Conservation (phyloP, 2,888 invertebrate species). For the Byasa hedistus region DNA sequence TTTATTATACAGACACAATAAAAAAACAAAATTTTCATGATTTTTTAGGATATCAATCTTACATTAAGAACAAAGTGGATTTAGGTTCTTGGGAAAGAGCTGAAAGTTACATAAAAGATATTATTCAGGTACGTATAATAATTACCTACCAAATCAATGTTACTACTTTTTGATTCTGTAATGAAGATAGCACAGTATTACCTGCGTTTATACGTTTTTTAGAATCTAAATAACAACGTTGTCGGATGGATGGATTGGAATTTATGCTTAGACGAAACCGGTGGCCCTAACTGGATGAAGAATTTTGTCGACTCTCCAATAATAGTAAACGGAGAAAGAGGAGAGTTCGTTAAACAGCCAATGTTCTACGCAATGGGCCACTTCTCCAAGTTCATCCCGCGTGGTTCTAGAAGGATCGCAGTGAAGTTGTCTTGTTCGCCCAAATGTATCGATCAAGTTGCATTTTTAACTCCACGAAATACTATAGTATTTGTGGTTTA, state of each 20-base stretch:
- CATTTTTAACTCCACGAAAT: slow-evolving; percentile 23
- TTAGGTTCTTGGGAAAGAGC: slow-evolving; percentile 89
- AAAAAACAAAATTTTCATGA: background rate
- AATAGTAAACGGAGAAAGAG: slow-evolving; percentile 72
- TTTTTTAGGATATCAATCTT: slow-evolving; percentile 16
- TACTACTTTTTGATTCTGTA: background rate
- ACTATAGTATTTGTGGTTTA: slow-evolving; percentile 24
- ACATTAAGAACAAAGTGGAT: slow-evolving; percentile 66
- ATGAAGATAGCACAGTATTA: background rate
- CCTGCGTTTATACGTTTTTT: background rate
- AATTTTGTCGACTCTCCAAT: slow-evolving; percentile 89
- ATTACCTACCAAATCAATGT: background rate
- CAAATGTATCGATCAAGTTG: slow-evolving; percentile 16
- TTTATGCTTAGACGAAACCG: slow-evolving; percentile 84
- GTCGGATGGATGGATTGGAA: slow-evolving; percentile 97
- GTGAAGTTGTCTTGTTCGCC: slow-evolving; percentile 18
- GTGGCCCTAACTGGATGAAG: slow-evolving; percentile 89
- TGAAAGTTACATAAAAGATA: slow-evolving; percentile 82
- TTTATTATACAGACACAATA: background rate
- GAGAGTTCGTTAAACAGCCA: slow-evolving; percentile 93
- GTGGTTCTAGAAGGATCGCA: slow-evolving; percentile 23
- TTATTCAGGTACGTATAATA: slow-evolving; percentile 79
- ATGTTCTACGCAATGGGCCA: slow-evolving; percentile 93
- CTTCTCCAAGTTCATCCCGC: slow-evolving; percentile 80
- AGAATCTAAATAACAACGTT: slow-evolving; percentile 87